A percentile compares a stretch with the other conserved stretches of the same genome.
Evolutionary conservation across 2,888 invertebrate genomes (phyloP).

Genomic region (Miltochrista miniata): DNA sequence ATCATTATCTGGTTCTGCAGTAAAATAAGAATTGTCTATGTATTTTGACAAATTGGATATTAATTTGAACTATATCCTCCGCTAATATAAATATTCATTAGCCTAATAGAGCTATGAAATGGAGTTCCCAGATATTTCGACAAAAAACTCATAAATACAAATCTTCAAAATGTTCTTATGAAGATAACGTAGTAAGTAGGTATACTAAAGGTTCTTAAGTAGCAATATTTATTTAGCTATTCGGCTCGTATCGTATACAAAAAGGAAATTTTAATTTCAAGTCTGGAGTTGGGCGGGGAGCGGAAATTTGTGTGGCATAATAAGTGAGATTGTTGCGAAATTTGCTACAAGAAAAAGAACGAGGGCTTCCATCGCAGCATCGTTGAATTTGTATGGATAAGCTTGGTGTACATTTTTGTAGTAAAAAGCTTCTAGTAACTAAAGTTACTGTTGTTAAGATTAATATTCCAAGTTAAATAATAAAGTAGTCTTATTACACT

Average conservation of each 20-base stretch:
- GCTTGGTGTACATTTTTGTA: background rate
- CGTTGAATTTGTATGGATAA: constrained; percentile 48
- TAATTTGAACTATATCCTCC: no score
- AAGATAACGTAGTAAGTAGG: constrained; percentile 44
- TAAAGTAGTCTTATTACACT: no score
- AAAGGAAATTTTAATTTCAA: constrained; percentile 82
- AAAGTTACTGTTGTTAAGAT: no score
- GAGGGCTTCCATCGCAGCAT: constrained; percentile 68
- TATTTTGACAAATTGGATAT: no score
- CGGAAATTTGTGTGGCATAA: constrained; percentile 84
- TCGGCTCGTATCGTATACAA: constrained; percentile 65
- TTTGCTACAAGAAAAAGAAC: constrained; percentile 84
- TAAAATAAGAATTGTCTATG: no score
- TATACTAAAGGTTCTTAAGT: constrained; percentile 60
- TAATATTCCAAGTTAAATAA: no score
- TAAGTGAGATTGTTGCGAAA: constrained; percentile 84
- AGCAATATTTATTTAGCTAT: constrained; percentile 80
- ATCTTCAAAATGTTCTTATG: constrained; percentile 31
- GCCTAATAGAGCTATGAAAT: no score
- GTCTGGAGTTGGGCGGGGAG: constrained; percentile 76
- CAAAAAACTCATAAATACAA: no score
- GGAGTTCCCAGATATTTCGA: no score
- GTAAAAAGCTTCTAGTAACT: no score
- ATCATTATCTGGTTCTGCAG: no score
- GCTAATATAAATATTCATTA: no score